Percentiles rank a stretch among this genome's conserved stretches.
These are phyloP conservation scores for Aegypius monachus DNA, from an alignment of 2,113 vertebrate genomes.

Conservation along the genomic window DNA sequence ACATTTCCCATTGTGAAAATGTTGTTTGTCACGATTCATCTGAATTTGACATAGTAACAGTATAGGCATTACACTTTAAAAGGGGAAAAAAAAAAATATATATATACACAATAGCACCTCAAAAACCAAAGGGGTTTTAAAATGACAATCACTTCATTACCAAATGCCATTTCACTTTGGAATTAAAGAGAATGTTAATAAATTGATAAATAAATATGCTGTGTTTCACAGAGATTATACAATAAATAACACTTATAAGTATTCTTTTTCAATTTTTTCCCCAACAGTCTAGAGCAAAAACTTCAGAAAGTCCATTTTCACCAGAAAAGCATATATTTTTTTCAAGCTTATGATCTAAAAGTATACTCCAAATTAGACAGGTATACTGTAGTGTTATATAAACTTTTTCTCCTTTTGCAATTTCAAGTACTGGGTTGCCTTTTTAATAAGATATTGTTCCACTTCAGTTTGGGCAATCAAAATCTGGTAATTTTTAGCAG, in stretches of 20 bases:
- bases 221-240: not conserved
- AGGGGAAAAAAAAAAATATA: not conserved
- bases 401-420: not conserved
- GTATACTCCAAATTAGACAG: not conserved
- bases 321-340: not conserved
- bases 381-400: not conserved
- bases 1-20: slow-evolving; percentile 69
- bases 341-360: not conserved
- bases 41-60: slow-evolving; percentile 41
- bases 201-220: not conserved
- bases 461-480: slow-evolving; percentile 19
- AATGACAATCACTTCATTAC: not conserved
- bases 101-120: not conserved
- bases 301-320: not conserved
- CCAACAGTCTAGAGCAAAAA: not conserved
- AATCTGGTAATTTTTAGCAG: not conserved
- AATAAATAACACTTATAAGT: not conserved
- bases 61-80: slow-evolving; percentile 30
- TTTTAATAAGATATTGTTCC: not conserved
- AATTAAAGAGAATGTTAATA: slow-evolving; percentile 12
- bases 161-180: slow-evolving; percentile 26
- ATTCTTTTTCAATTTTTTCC: not conserved
- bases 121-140: slow-evolving; percentile 20
- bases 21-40: slow-evolving; percentile 55
- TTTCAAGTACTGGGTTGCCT: not conserved